phyloP scores from a whole-genome alignment of 2,888 invertebrate species.

The Acanthopleura granulata region DNA sequence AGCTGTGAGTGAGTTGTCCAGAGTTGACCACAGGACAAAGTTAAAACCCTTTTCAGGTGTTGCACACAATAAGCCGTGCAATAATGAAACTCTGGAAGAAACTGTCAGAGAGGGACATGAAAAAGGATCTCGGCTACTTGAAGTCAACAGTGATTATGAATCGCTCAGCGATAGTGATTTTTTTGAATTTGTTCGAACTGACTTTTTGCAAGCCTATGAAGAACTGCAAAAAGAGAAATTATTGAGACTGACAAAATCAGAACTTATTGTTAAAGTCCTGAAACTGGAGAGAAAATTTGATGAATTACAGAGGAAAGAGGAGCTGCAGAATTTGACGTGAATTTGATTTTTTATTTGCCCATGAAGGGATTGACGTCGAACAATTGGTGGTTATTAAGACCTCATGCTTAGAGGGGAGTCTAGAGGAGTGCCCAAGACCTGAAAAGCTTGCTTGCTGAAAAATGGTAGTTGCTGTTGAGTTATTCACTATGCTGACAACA shows the following conservation, averaged over 20 bases:
- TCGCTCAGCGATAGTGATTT: neutral
- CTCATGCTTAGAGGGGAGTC: no score
- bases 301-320: neutral
- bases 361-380: no score
- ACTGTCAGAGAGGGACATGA: neutral
- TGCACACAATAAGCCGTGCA: neutral
- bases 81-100: neutral
- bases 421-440: no score
- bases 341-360: no score
- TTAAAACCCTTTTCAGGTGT: neutral
- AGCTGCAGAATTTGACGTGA: no score
- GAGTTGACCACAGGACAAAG: neutral
- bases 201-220: neutral
- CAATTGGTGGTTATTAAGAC: no score
- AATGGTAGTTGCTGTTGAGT: no score
- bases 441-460: no score
- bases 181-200: neutral
- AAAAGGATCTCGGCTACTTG: neutral
- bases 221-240: neutral
- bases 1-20: neutral
- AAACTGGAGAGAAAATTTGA: constrained; percentile 8
- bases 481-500: no score
- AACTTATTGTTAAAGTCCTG: neutral
- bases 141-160: neutral
- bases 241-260: neutral